Conservation (phyloP, 2,797 vertebrate species). For the Xenopus petersii region DNA sequence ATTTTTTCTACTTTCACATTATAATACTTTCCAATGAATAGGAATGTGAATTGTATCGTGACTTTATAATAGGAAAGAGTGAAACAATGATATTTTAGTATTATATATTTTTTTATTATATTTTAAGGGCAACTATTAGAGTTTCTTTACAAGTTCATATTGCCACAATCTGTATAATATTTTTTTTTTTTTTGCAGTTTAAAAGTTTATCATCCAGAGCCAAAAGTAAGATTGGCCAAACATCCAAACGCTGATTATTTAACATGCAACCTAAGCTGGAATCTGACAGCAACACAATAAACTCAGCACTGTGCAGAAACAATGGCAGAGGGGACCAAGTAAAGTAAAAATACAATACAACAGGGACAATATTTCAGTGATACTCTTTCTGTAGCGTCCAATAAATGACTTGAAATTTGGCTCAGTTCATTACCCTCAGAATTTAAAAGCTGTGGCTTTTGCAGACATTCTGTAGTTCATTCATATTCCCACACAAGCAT, state of each 20-base stretch:
- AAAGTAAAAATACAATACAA: slow-evolving; percentile 25
- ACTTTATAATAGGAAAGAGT: too few relatives aligned
- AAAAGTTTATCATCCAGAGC: neutral
- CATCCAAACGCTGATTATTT: neutral
- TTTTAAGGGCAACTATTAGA: too few relatives aligned
- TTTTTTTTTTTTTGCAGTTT: too few relatives aligned
- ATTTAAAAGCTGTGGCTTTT: slow-evolving; percentile 1
- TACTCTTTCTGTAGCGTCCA: slow-evolving; percentile 18
- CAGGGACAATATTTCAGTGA: slow-evolving; percentile 19
- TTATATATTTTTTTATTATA: too few relatives aligned
- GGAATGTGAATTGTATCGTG: too few relatives aligned
- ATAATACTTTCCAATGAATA: too few relatives aligned
- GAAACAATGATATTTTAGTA: too few relatives aligned
- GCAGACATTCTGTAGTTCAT: neutral
- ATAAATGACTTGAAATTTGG: slow-evolving; percentile 19
- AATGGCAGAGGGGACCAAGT: slow-evolving; percentile 16
- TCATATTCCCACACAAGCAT: slow-evolving; percentile 5
- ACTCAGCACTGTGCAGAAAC: slow-evolving; percentile 7
- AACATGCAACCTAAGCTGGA: slow-evolving; percentile 2
- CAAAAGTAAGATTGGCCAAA: slow-evolving; percentile 13
- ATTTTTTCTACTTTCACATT: too few relatives aligned
- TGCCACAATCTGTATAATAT: too few relatives aligned
- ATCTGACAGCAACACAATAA: neutral
- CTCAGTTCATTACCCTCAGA: neutral
- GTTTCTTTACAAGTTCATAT: too few relatives aligned